Evolutionary conservation across 2,113 vertebrate genomes (phyloP), one percentile per base, ranked within the genome.

Genomic region (Polyodon spathula): DNA sequence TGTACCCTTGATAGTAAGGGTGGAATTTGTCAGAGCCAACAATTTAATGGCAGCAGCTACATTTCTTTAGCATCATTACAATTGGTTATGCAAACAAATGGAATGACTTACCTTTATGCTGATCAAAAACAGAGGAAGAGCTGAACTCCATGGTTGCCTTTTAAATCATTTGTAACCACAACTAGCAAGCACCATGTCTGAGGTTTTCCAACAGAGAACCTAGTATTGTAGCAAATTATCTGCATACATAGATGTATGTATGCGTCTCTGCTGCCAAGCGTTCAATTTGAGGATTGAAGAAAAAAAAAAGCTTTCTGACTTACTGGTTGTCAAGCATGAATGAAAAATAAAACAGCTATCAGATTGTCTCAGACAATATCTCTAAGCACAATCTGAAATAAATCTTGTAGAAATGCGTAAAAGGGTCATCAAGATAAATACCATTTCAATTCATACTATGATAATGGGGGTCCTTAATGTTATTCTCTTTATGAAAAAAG

Each of bases 81-180:
- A n/a, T n/a, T n/a, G n/a, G 44, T 61, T 17, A 58, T 50, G 53
- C 51, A 48, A 55, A 43, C 54, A 58, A 55, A 39, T 50, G 58
- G 63, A 53, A 4, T 54, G 53, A 59, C 81, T 86, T 89, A 93
- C 91, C 91, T 89, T 89, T 90, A 14, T 86, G 88, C 68, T 88
- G 89, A 78, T 90, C 90, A 69, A 93, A 92, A 56, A 89, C 78
- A 16, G 91, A 88, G 0, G 89, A 86, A 43, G 86, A 73, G 77
- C 84, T 88, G 78, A 93, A 93, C 81, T 93, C 91, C 91, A 93
- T 93, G 63, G 59, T 68, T 48, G 59, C 70, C 63, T 77, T 69
- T 66, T 65, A 82, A 70, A 80, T 72, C 60, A 58, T 70, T 68
- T 63, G 63, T 40, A 54, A 58, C 40, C 46, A 7, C 46, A 50